phyloP scores from a whole-genome alignment of 2,113 vertebrate species.

The Hypocryptadius cinnamomeus region DNA sequence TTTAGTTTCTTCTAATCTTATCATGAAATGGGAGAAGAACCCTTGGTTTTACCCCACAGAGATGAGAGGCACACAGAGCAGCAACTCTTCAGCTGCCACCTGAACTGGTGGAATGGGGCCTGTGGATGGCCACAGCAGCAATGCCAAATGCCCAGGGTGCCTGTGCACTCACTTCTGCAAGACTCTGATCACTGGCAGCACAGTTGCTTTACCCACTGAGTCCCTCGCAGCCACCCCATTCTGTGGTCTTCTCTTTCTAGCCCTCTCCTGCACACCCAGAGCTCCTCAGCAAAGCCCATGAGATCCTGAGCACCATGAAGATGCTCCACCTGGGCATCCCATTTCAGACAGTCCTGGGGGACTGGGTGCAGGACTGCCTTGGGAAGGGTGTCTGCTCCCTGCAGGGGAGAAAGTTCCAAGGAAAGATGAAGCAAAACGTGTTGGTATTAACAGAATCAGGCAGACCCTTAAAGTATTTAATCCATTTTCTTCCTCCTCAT shows the following conservation, averaged over 20 bases:
- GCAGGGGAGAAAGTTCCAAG: not conserved
- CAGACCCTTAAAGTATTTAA: not conserved
- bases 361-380: not conserved
- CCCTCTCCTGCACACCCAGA: not conserved
- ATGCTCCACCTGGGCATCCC: not conserved
- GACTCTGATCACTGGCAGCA: not conserved
- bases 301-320: accelerated
- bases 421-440: not conserved
- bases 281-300: not conserved
- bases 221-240: not conserved
- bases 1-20: not conserved
- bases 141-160: not conserved
- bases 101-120: not conserved
- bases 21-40: not conserved
- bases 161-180: not conserved
- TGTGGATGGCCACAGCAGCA: accelerated
- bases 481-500: not conserved
- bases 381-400: not conserved
- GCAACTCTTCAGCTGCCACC: not conserved
- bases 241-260: not conserved
- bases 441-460: not conserved
- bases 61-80: not conserved
- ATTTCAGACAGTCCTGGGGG: not conserved
- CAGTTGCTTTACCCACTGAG: not conserved
- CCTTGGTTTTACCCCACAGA: not conserved